phyloP scores from a whole-genome alignment of 2,797 vertebrate species.

The Gila robusta region DNA sequence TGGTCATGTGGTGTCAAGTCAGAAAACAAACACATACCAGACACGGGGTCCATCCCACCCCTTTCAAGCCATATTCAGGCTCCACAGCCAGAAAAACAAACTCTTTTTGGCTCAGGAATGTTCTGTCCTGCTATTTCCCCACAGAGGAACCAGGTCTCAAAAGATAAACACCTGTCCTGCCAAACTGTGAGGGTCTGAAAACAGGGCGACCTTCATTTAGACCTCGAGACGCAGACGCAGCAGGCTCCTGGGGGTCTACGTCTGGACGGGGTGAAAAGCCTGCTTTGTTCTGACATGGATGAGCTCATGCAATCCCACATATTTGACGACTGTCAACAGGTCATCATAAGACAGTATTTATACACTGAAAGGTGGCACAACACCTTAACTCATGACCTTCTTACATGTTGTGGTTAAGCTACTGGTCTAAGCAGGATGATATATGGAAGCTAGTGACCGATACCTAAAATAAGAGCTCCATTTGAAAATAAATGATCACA shows the following conservation, averaged over 20 bases:
- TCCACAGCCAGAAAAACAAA: conserved; percentile 63
- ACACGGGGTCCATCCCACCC: conserved; percentile 12
- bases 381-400: conserved; percentile 34
- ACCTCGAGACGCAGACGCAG: background rate
- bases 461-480: conserved; percentile 45
- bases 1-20: conserved; percentile 61
- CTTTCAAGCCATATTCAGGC: conserved; percentile 33
- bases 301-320: conserved; percentile 57
- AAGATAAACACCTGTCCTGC: conserved; percentile 33
- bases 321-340: conserved; percentile 63
- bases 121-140: conserved; percentile 14
- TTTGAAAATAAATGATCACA: background rate
- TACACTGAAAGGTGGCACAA: conserved; percentile 45
- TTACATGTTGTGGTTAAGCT: conserved; percentile 42
- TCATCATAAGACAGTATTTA: conserved; percentile 63
- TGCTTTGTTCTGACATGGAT: conserved; percentile 45
- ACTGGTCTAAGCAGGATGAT: conserved; percentile 10
- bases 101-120: conserved; percentile 53
- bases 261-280: background rate
- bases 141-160: conserved; percentile 20
- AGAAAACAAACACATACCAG: conserved; percentile 67
- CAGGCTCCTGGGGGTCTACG: conserved; percentile 13
- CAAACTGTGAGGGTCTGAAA: conserved; percentile 24
- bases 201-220: conserved; percentile 36
- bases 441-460: conserved; percentile 46